phyloP scores from a whole-genome alignment of 2,797 vertebrate genomes.

The Sparidentex hasta region DNA sequence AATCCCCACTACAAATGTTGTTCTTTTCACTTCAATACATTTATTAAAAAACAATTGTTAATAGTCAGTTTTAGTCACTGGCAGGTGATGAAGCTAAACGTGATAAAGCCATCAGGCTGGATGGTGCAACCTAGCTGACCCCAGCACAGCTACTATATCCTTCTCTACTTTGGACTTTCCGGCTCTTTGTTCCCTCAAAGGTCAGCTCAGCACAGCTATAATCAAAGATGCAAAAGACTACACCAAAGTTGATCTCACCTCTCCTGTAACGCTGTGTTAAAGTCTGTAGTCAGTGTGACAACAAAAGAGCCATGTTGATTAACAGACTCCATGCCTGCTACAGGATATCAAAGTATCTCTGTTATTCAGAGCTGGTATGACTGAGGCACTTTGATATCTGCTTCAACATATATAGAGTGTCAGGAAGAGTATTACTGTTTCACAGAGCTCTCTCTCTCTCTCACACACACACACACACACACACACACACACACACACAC shows the following conservation, averaged over 20 bases:
- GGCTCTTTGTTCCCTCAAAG: neutral
- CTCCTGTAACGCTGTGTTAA: neutral
- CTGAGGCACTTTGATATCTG: slow-evolving; percentile 25
- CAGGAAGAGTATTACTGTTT: neutral
- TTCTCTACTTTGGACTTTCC: neutral
- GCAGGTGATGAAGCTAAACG: neutral
- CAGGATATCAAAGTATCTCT: slow-evolving; percentile 15
- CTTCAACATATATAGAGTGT: slow-evolving; percentile 14
- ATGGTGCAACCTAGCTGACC: neutral
- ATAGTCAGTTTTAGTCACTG: neutral
- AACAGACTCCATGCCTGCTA: neutral
- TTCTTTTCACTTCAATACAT: too few species aligned
- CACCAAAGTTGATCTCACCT: neutral
- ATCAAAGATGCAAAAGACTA: neutral
- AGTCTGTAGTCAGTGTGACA: slow-evolving; percentile 7
- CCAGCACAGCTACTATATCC: too few species aligned
- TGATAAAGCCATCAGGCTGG: neutral
- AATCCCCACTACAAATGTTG: too few species aligned
- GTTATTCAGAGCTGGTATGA: slow-evolving; percentile 30
- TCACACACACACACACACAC: neutral
- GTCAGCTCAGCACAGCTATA: neutral
- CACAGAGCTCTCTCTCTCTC: neutral
- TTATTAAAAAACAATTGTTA: too few species aligned
- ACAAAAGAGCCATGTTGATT: slow-evolving; percentile 1
- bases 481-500: neutral